phyloP scores from a whole-genome alignment of 2,113 vertebrate genomes.

The Lipophrys pholis region DNA sequence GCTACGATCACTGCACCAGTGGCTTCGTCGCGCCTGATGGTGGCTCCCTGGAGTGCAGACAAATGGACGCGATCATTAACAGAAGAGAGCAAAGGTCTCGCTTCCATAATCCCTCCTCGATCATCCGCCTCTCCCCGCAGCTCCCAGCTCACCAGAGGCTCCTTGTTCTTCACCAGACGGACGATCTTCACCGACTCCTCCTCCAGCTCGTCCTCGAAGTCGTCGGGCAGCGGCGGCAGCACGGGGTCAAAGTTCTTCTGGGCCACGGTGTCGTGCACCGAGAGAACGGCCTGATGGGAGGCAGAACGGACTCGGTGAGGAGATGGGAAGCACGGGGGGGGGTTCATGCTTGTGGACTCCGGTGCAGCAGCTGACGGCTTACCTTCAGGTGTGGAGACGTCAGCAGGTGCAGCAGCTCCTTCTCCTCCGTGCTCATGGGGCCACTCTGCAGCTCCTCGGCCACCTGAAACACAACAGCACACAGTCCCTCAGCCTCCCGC shows the following conservation, averaged over 20 bases:
- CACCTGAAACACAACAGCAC: conserved; percentile 82
- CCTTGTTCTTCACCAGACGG: conserved; percentile 96
- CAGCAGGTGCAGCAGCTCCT: conserved; percentile 91
- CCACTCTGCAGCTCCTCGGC: conserved; percentile 93
- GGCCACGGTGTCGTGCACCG: conserved; percentile 95
- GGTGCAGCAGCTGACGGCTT: conserved; percentile 27
- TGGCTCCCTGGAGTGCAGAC: conserved; percentile 87
- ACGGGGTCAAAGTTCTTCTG: conserved; percentile 97
- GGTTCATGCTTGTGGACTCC: too few species aligned
- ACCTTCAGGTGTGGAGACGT: conserved; percentile 94
- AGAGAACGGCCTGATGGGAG: conserved; percentile 88
- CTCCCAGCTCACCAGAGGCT: conserved; percentile 88
- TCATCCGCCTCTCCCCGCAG: not conserved
- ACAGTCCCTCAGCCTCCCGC: not conserved
- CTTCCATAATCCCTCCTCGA: not conserved
- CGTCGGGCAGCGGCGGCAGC: conserved; percentile 92
- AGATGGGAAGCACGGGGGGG: too few species aligned
- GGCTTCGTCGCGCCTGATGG: conserved; percentile 92
- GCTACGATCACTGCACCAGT: conserved; percentile 92
- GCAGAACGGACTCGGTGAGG: too few species aligned
- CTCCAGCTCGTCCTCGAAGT: conserved; percentile 92
- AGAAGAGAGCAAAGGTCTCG: not conserved
- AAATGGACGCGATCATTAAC: not conserved
- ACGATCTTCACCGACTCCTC: conserved; percentile 98
- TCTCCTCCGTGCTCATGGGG: conserved; percentile 90